Percentiles rank a stretch among this genome's conserved stretches.
Evolutionary conservation across 2,888 invertebrate species (phyloP).

Genomic region (Ophion costatus): DNA sequence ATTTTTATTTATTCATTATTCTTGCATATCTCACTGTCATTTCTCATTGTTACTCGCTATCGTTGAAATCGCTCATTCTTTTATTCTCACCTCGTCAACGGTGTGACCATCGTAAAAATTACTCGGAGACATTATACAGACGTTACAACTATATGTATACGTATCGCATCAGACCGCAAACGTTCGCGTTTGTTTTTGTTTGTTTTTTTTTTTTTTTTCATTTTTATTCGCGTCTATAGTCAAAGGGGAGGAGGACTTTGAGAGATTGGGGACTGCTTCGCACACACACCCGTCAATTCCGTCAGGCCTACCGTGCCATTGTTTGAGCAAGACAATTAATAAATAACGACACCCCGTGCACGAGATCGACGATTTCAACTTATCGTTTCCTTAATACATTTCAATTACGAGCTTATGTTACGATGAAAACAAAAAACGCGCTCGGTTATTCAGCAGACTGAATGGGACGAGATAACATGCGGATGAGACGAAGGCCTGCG

Average conservation of each 20-base stretch:
- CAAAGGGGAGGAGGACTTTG: neutral
- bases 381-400: constrained; percentile 22
- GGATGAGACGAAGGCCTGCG: neutral
- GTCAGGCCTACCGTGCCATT: constrained; percentile 66
- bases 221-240: neutral
- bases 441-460: constrained; percentile 45
- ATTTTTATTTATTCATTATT: constrained; percentile 9
- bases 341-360: constrained; percentile 63
- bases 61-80: constrained; percentile 50
- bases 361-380: constrained; percentile 60
- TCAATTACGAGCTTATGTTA: constrained; percentile 31
- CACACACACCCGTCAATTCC: constrained; percentile 65
- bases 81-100: neutral
- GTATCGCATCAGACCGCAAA: constrained; percentile 20
- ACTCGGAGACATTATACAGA: constrained; percentile 60
- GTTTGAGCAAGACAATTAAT: constrained; percentile 69
- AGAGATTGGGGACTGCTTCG: constrained; percentile 17
- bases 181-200: neutral
- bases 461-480: neutral
- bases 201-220: constrained; percentile 17
- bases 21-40: neutral
- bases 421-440: constrained; percentile 19
- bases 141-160: constrained; percentile 44
- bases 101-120: constrained; percentile 43
- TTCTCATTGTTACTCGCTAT: constrained; percentile 40